phyloP scores from a whole-genome alignment of 1,140 invertebrate genomes.

The Halesus radiatus region DNA sequence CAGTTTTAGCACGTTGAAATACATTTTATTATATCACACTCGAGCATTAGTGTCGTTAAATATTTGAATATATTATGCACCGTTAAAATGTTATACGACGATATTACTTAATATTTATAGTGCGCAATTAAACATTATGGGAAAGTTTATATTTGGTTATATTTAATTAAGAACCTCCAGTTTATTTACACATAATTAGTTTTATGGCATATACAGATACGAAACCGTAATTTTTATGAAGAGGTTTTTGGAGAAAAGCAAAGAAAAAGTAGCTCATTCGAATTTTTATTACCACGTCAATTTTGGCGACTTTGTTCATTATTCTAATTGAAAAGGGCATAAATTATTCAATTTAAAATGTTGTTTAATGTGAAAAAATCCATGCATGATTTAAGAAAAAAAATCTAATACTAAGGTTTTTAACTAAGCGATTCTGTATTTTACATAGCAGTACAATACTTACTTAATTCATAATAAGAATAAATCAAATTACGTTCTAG shows the following conservation, averaged over 20 bases:
- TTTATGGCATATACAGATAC: neutral
- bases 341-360: no score
- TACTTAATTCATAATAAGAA: no score
- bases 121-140: constrained; percentile 10
- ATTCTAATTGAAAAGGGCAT: no score
- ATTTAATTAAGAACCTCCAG: constrained; percentile 10
- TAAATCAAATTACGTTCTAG: no score
- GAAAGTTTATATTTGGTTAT: neutral
- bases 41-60: neutral
- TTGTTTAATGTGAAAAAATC: no score
- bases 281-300: constrained; percentile 3
- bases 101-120: constrained; percentile 8
- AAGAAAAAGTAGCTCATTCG: neutral
- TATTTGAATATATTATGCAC: neutral
- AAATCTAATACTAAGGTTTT: no score
- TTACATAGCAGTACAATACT: no score
- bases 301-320: no score
- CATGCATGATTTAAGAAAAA: no score
- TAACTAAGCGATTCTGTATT: no score
- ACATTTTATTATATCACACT: neutral
- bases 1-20: neutral
- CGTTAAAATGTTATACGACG: constrained; percentile 5
- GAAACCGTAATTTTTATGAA: constrained; percentile 13
- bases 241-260: neutral
- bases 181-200: neutral